Base-by-base conservation (phyloP, 2,888 invertebrate species). In the Ernsta delagoae region DNA sequence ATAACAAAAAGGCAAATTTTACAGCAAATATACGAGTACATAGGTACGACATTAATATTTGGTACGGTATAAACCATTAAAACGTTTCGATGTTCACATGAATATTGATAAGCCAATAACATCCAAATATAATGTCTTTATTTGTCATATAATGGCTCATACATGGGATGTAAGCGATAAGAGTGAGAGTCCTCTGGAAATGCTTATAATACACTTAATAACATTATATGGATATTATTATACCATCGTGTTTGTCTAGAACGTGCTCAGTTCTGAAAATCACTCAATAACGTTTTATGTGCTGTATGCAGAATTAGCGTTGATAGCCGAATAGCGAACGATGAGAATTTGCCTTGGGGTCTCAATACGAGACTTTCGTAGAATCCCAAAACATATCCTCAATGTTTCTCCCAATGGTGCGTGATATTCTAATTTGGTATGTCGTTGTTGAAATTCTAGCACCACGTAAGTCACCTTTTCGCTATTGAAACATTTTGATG, bases 51-150 rank as follows among this genome's bases (percentile, higher is more conserved):
- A 54, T 31, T 24, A 31, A 31, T 54, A 54, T 54, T 36, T 31
- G 56, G 36, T 56, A 56, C 41, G 41, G 41, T 41, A 8, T 56
- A 56, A n/a, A 31, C 34, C 56, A n/a, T 56, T 34, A 56, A 34
- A 56, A 36, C 36, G 31, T 36, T 36, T 57, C 4, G 34, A 57
- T 57, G 36, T 57, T 57, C 57, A 36, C 36, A 57, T 57, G 57
- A 57, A 57, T 57, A 57, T 57, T 57, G 57, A 57, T 57, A 57
- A 57, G 57, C 57, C 36, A 57, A 12, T 57, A 57, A 57, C 57
- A 12, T 11, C 57, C 57, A 34, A 57, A 57, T 57, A 57, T 34
- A 34, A 54, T 57, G 57, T 31, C 57, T 57, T 57, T 57, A 57
- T 57, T 57, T 57, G 57, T 57, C 36, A 57, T 24, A 34, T 57